A percentile compares a stretch with the other conserved stretches of the same genome.
Evolutionary conservation across 2,797 vertebrate species (phyloP).

Genomic region (Chanos chanos): DNA sequence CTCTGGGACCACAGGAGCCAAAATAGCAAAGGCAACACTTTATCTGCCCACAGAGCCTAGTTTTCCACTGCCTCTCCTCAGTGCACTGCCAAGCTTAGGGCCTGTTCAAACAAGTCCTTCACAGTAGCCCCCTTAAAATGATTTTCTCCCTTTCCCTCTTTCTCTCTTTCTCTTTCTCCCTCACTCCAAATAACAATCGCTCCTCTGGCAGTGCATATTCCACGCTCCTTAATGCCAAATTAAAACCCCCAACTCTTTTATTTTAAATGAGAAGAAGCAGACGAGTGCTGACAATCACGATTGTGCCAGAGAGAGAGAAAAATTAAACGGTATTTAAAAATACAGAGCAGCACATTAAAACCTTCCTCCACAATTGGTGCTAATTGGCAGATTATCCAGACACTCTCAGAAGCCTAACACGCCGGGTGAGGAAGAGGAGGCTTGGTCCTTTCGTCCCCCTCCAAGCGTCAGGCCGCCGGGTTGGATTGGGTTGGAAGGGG

Average conservation of each 20-base stretch:
- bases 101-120: slow-evolving; percentile 78
- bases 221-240: slow-evolving; percentile 76
- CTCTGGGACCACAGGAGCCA: slow-evolving; percentile 68
- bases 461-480: slow-evolving; percentile 61
- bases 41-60: slow-evolving; percentile 64
- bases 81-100: slow-evolving; percentile 61
- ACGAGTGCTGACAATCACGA: slow-evolving; percentile 71
- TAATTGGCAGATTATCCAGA: slow-evolving; percentile 82
- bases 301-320: slow-evolving; percentile 66
- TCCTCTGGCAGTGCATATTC: slow-evolving; percentile 71
- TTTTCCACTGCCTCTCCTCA: slow-evolving; percentile 65
- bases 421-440: slow-evolving; percentile 65
- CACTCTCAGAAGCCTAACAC: slow-evolving; percentile 66
- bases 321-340: slow-evolving; percentile 76
- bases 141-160: slow-evolving; percentile 66
- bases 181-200: slow-evolving; percentile 57
- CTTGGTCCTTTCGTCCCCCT: slow-evolving; percentile 59
- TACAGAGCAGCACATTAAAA: slow-evolving; percentile 77
- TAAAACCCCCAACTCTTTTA: slow-evolving; percentile 73
- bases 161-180: slow-evolving; percentile 50
- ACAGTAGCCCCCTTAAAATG: slow-evolving; percentile 76
- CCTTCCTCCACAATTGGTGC: slow-evolving; percentile 74
- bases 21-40: slow-evolving; percentile 66
- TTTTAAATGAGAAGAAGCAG: slow-evolving; percentile 75
- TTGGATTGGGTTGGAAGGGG: slow-evolving; percentile 62